phyloP scores from a whole-genome alignment of 2,888 invertebrate genomes.

The Lasioglossum marginatum region DNA sequence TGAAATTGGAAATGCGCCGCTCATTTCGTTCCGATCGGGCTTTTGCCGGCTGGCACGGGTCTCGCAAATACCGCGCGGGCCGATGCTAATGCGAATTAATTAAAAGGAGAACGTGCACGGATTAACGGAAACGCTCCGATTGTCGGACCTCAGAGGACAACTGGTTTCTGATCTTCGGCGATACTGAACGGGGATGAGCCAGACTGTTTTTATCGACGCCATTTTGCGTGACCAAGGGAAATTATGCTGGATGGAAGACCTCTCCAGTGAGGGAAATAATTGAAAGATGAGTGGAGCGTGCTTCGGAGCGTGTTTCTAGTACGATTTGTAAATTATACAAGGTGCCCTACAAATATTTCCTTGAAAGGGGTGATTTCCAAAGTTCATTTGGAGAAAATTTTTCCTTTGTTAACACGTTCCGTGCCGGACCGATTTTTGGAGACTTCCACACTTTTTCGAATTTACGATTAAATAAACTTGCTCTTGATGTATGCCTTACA shows the following conservation, averaged over 20 bases:
- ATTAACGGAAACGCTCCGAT: conserved; percentile 24
- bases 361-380: no score
- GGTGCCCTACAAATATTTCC: no score
- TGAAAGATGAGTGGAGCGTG: not conserved
- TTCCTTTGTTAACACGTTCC: no score
- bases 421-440: no score
- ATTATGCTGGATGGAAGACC: not conserved
- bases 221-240: not conserved
- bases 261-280: not conserved
- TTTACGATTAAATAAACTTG: no score
- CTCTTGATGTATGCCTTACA: no score
- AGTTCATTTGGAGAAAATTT: no score
- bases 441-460: no score
- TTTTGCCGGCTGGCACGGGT: conserved; percentile 26
- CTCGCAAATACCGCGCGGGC: conserved; percentile 29
- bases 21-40: conserved; percentile 22
- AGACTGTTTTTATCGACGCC: not conserved
- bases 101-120: conserved; percentile 41
- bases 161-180: not conserved
- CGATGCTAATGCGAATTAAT: conserved; percentile 48
- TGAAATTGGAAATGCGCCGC: conserved; percentile 41
- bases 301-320: not conserved
- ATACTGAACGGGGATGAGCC: not conserved
- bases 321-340: no score
- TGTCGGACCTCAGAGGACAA: not conserved